Evolutionary conservation across 2,797 vertebrate genomes (phyloP).

Genomic region (Etheostoma nigrum): DNA sequence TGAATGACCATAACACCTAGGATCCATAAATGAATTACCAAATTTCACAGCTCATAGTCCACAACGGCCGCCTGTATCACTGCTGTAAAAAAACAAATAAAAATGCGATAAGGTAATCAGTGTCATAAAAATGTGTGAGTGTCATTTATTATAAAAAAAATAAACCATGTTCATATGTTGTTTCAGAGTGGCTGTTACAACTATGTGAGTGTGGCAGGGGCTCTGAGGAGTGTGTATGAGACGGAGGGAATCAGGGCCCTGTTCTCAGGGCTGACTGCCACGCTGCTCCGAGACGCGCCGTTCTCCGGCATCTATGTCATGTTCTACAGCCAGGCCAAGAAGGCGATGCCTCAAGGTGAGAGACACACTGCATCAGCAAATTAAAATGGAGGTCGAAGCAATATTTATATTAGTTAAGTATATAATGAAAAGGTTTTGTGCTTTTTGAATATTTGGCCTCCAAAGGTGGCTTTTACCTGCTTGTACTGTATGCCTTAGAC

Average conservation of each 20-base stretch:
- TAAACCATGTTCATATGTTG: not conserved
- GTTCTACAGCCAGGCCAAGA: slow-evolving; percentile 96
- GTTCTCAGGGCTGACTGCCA: slow-evolving; percentile 94
- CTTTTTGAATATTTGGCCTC: slow-evolving; percentile 2
- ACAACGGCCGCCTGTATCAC: not conserved
- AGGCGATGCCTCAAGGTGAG: slow-evolving; percentile 84
- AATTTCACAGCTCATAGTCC: not conserved
- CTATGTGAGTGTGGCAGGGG: slow-evolving; percentile 89
- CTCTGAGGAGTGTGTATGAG: slow-evolving; percentile 89
- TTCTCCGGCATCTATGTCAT: slow-evolving; percentile 98
- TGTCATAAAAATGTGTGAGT: not conserved
- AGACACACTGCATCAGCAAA: not conserved
- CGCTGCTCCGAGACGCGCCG: slow-evolving; percentile 93
- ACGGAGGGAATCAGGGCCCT: slow-evolving; percentile 91
- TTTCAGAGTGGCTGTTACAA: slow-evolving; percentile 91
- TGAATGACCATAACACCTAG: not conserved
- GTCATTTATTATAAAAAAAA: not conserved
- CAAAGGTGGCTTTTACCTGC: not conserved
- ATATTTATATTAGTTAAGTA: not conserved
- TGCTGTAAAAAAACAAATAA: not conserved
- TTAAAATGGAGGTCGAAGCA: not conserved
- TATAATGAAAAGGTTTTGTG: not conserved
- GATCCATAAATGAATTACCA: not conserved
- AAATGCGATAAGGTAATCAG: not conserved
- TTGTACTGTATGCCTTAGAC: not conserved